A percentile compares a stretch with the other conserved stretches of the same genome.
phyloP scores from a whole-genome alignment of 2,888 invertebrate genomes.

The Catocala fraxini region DNA sequence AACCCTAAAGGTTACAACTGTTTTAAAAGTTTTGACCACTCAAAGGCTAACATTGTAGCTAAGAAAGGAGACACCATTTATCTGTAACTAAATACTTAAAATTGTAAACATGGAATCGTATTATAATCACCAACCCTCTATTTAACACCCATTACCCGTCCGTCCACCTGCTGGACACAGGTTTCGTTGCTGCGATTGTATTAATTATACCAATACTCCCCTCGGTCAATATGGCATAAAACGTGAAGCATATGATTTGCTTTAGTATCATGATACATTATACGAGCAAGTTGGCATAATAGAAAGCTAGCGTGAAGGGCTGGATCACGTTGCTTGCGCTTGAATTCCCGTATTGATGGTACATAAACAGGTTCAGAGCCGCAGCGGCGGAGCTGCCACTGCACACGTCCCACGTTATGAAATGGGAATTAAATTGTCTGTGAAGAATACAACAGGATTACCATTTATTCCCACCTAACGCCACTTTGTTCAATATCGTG shows the following conservation, averaged over 20 bases:
- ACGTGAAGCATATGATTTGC: neutral
- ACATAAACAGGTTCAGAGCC: slow-evolving; percentile 46
- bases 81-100: too few species aligned
- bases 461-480: slow-evolving; percentile 51
- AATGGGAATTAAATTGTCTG: slow-evolving; percentile 81
- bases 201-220: neutral
- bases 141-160: too few species aligned
- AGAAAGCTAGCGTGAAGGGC: slow-evolving; percentile 31
- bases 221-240: neutral
- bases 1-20: too few species aligned
- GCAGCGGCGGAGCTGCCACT: slow-evolving; percentile 45
- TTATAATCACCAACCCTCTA: too few species aligned
- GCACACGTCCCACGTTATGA: slow-evolving; percentile 69
- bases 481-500: slow-evolving; percentile 22
- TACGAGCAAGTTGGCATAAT: slow-evolving; percentile 11
- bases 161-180: too few species aligned
- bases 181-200: neutral
- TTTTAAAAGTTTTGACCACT: too few species aligned
- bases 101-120: too few species aligned
- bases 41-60: too few species aligned
- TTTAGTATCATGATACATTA: neutral
- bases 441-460: slow-evolving; percentile 76
- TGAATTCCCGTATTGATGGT: slow-evolving; percentile 60
- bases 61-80: too few species aligned
- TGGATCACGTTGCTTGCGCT: slow-evolving; percentile 58